Evolutionary conservation across 2,113 vertebrate genomes (phyloP), one percentile per base, ranked within the genome.

Genomic region (Platichthys stellatus): DNA sequence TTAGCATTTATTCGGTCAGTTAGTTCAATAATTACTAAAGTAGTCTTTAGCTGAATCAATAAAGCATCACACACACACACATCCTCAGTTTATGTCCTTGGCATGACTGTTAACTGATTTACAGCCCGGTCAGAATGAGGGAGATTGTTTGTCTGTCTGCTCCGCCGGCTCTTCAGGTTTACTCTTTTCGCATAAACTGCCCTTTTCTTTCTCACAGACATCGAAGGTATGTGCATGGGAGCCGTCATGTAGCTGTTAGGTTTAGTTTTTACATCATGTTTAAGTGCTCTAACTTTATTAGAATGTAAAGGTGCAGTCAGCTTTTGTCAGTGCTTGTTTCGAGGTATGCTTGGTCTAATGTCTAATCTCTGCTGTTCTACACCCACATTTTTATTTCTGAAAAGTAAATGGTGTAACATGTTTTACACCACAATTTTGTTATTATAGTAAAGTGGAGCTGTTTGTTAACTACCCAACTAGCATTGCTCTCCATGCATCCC

Each of bases 81-180:
- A 54, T 54, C 51, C 51, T 54, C 6, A 54, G 8, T 54, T 54
- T 3, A n/a, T n/a, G 51, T 8, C 20, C 18, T n/a, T 21, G 20
- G 1, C 20, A n/a, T 21, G 51, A 54, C 6, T 54, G 51, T 63
- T 54, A 24, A 69, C 13, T 38, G 11, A 59, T 61, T 51, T 3
- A 49, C 20, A 47, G 45, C 45, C 20, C 31, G 59, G n/a, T 57
- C 18, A 57, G 10, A 23, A 57, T 23, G 21, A 12, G 54, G 9
- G 21, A 57, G 21, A 56, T 11, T 57, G n/a, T 14, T 21, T 51
- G 40, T 51, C 18, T 6, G 15, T n/a, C 49, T 51, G 18, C 18
- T 54, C 20, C n/a, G 51, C 51, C n/a, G 18, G 51, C n/a, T 69
- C 45, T 66, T 66, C 3, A 40, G 57, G 18, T 74, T 80, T 72